These are phyloP conservation scores for Onychomys leucogaster DNA, from an alignment of 2,797 vertebrate species.

Conservation along the genomic window DNA sequence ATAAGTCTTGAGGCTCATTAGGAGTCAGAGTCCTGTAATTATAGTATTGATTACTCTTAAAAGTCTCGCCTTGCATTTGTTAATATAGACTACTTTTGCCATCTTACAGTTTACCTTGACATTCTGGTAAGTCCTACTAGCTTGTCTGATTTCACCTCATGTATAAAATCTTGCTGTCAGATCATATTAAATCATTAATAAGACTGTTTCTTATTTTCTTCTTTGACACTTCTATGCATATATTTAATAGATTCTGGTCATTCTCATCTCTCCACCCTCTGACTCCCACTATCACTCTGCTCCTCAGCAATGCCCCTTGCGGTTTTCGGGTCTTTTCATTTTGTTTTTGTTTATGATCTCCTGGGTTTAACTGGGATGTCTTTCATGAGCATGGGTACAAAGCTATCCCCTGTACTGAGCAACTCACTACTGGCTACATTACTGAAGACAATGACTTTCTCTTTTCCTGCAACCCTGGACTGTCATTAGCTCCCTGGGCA, in stretches of 20 bases:
- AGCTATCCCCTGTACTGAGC: not conserved
- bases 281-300: too few relatives aligned
- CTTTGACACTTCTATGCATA: not conserved
- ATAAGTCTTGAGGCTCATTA: not conserved
- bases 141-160: not conserved
- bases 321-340: not conserved
- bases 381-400: not conserved
- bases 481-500: not conserved
- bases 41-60: constrained; percentile 30
- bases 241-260: not conserved
- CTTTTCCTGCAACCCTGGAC: not conserved
- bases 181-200: not conserved
- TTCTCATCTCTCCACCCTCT: not conserved
- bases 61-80: not conserved
- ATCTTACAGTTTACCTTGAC: not conserved
- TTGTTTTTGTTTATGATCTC: not conserved
- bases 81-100: not conserved
- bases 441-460: not conserved
- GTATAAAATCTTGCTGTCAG: not conserved
- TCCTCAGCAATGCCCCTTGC: not conserved
- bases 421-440: not conserved
- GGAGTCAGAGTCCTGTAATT: not conserved
- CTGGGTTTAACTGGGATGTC: not conserved
- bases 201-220: not conserved
- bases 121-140: constrained; percentile 10